Base-by-base conservation (phyloP, 2,113 vertebrate species). In the Phrynosoma platyrhinos region DNA sequence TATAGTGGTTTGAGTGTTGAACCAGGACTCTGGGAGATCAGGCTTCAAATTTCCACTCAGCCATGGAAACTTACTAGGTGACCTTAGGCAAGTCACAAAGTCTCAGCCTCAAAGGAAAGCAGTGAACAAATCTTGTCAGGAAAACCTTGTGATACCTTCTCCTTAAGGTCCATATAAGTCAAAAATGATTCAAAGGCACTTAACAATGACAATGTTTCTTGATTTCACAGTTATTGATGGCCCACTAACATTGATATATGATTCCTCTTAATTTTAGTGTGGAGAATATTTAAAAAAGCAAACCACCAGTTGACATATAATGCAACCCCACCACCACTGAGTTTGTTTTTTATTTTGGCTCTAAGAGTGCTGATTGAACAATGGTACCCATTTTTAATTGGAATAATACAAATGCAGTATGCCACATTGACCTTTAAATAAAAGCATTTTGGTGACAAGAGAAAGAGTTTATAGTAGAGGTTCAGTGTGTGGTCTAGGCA, bases 311-410 rank as follows among this genome's bases (percentile, higher is more conserved):
- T 53, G 72, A 80, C 0, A 4, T 83, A 79, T 20, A 47, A 25
- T 64, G 27, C 25, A 21, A 25, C 23, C 53, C 47, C 18, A 30
- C 47, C 47, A 47, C 47, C 47, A 47, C 47, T 47, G 47, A 6
- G 47, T 47, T 47, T 47, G 47, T 47, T 47, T 47, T 47, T 82
- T 21, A 36, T 66, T 76, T 87, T 21, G 27, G 76, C 64, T 36
- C 66, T 1, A 68, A 16, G 27, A 32, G n/a, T n/a, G 4, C 1
- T 88, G 40, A n/a, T 80, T 18, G 58, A 36, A 27, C 1, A 36
- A 36, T 20, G 1, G 2, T 8, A 21, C 18, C 12, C 5, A 5
- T 4, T 79, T 88, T 42, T 69, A 0, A 0, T 47, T 13, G 3
- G 53, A 2, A 4, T 52, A 76, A 42, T 71, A 32, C 62, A 74